These are phyloP conservation scores for Sebastes fasciatus DNA, from an alignment of 2,113 vertebrate genomes.

Conservation along the genomic window DNA sequence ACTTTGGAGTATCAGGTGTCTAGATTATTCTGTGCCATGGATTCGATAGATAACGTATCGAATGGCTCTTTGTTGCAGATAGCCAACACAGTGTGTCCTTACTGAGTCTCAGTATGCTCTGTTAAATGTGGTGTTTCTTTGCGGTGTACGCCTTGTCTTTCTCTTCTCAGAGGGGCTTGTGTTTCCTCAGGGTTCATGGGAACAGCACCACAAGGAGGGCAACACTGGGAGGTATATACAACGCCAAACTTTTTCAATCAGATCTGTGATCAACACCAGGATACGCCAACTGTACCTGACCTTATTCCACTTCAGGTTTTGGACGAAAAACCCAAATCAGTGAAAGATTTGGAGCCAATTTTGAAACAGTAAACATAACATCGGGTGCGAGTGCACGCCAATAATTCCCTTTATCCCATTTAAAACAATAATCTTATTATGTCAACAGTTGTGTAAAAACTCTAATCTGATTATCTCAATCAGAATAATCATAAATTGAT, in stretches of 20 bases:
- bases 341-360: neutral
- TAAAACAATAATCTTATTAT: slow-evolving; percentile 28
- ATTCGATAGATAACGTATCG: slow-evolving; percentile 56
- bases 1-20: slow-evolving; percentile 33
- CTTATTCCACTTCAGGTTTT: neutral
- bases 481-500: slow-evolving; percentile 10
- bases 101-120: slow-evolving; percentile 19
- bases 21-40: slow-evolving; percentile 9
- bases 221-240: neutral
- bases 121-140: slow-evolving; percentile 26
- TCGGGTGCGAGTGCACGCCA: neutral
- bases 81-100: slow-evolving; percentile 30
- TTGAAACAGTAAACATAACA: slow-evolving; percentile 12
- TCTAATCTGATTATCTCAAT: slow-evolving; percentile 28
- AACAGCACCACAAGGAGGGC: slow-evolving; percentile 2
- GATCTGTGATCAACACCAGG: neutral
- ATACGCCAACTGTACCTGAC: neutral
- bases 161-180: slow-evolving; percentile 30
- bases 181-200: slow-evolving; percentile 61
- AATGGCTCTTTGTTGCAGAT: slow-evolving; percentile 36
- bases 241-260: neutral
- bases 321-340: neutral
- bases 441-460: slow-evolving; percentile 22
- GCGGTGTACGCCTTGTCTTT: slow-evolving; percentile 4
- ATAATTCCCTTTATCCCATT: slow-evolving; percentile 22